phyloP scores from a whole-genome alignment of 2,888 invertebrate genomes.

The Nezara viridula region DNA sequence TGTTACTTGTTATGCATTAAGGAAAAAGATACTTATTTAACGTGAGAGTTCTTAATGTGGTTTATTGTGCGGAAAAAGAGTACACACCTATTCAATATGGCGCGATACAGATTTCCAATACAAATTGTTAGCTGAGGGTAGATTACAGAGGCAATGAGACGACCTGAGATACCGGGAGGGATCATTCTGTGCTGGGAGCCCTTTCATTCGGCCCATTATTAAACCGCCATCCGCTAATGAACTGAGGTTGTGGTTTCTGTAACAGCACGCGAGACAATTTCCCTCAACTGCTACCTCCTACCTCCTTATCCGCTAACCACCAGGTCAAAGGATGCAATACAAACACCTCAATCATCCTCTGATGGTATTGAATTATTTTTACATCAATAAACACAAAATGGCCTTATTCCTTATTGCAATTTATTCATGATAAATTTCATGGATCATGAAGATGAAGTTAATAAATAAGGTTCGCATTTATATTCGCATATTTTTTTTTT shows the following conservation, averaged over 20 bases:
- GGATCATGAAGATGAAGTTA: no score
- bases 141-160: neutral
- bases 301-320: neutral
- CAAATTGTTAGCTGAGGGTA: neutral
- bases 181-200: no score
- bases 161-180: neutral
- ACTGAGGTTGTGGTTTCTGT: neutral
- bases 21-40: no score
- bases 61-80: no score
- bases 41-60: no score
- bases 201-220: neutral
- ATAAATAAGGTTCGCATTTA: no score
- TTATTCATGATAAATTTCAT: no score
- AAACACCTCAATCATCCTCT: neutral
- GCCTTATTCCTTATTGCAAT: no score
- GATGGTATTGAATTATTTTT: neutral
- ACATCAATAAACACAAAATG: neutral
- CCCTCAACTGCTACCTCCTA: neutral
- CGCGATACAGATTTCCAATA: neutral
- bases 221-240: neutral
- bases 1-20: no score
- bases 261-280: conserved; percentile 1
- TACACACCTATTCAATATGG: neutral
- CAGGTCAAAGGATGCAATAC: neutral
- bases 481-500: no score